Conservation (phyloP, 2,888 invertebrate genomes). For the Acleris literana region DNA sequence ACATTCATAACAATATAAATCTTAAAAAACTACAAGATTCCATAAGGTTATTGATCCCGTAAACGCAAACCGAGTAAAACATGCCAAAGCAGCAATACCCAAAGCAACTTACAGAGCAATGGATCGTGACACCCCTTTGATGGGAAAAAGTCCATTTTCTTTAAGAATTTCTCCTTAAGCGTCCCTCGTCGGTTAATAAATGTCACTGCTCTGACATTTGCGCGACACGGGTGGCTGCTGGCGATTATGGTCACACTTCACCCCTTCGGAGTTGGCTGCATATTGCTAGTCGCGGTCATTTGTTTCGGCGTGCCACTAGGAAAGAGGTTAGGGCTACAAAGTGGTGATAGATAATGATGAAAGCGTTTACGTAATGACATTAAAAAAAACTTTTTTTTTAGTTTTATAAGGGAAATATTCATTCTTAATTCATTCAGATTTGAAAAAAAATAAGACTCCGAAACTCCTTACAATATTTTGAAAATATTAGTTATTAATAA, state of each 20-base stretch:
- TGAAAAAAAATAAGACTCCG: too few species aligned
- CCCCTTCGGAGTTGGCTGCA: conserved; percentile 19
- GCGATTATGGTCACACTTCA: conserved; percentile 28
- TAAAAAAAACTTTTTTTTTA: too few species aligned
- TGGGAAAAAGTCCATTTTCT: conserved; percentile 63
- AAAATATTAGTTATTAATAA: too few species aligned
- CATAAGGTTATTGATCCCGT: background rate
- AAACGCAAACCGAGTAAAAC: conserved; percentile 4
- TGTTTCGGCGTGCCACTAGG: conserved; percentile 12
- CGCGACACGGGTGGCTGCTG: conserved; percentile 54
- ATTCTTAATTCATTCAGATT: too few species aligned
- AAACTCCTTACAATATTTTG: too few species aligned
- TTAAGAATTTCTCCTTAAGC: conserved; percentile 68
- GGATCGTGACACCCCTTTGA: conserved; percentile 49
- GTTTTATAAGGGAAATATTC: too few species aligned
- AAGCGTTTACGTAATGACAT: background rate
- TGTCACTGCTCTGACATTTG: conserved; percentile 62
- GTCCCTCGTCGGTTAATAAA: conserved; percentile 75
- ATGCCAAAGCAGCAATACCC: conserved; percentile 4
- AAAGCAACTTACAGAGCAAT: conserved; percentile 17
- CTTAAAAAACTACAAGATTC: background rate
- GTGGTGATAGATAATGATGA: background rate
- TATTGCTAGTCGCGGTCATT: conserved; percentile 26
- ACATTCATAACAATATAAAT: background rate
- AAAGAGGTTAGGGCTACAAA: conserved; percentile 22